A percentile compares a stretch with the other conserved stretches of the same genome.
Evolutionary conservation across 2,113 vertebrate species (phyloP).

Genomic region (Poecilia latipinna): DNA sequence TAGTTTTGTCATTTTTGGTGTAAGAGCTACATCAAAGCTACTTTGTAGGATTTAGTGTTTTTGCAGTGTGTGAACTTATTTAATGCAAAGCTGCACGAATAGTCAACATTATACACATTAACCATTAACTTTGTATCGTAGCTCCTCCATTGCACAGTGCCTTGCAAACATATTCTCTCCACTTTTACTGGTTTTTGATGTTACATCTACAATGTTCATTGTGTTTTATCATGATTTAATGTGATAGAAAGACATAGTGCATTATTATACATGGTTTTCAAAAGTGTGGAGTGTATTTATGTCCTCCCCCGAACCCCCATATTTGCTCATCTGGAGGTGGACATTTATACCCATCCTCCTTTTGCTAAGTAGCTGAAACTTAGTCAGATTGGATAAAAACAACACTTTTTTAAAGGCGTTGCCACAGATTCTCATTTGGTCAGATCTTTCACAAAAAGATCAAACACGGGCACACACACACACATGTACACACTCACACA

Average conservation of each 20-base stretch:
- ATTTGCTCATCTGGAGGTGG: not conserved
- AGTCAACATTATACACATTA: slow-evolving; percentile 21
- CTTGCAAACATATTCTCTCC: slow-evolving; percentile 10
- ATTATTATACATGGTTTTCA: not conserved
- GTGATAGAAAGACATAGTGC: not conserved
- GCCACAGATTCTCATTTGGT: no score
- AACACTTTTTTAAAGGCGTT: no score
- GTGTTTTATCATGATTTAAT: not conserved
- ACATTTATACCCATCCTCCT: not conserved
- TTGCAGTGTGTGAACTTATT: no score
- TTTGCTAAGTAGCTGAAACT: no score
- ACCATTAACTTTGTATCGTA: slow-evolving; percentile 17
- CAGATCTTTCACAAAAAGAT: no score
- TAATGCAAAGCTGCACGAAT: slow-evolving; percentile 1
- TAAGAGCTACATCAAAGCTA: no score
- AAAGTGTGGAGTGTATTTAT: not conserved
- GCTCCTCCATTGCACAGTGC: not conserved
- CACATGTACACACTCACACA: no score
- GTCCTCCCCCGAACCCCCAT: no score
- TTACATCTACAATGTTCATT: not conserved
- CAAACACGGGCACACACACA: no score
- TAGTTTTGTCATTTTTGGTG: no score
- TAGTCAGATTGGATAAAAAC: no score
- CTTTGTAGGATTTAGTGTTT: no score
- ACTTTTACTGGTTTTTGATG: not conserved